These are phyloP conservation scores for Caenorhabditis macrosperma DNA, from an alignment of 2,888 invertebrate species.

Conservation along the genomic window DNA sequence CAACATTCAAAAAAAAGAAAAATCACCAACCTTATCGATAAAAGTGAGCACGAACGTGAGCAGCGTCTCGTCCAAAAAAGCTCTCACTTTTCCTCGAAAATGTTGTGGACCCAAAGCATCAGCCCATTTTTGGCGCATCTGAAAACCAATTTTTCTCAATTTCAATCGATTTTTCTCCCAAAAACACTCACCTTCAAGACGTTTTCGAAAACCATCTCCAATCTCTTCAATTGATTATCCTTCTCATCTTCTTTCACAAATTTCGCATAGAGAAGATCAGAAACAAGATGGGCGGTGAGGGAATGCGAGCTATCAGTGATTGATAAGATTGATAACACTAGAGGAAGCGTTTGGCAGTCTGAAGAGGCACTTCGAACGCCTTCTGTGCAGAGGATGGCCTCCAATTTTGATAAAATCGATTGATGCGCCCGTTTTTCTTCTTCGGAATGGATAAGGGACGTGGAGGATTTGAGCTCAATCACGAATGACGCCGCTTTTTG, in stretches of 20 bases:
- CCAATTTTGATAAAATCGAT: slow-evolving; percentile 24
- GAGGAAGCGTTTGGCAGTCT: slow-evolving; percentile 60
- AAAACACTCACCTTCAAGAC: slow-evolving; percentile 34
- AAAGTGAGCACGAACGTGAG: slow-evolving; percentile 71
- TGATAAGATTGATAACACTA: slow-evolving; percentile 58
- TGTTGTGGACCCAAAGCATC: slow-evolving; percentile 50
- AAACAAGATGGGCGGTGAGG: slow-evolving; percentile 57
- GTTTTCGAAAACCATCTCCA: slow-evolving; percentile 43
- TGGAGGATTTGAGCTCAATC: slow-evolving; percentile 32
- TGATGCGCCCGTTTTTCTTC: slow-evolving; percentile 37
- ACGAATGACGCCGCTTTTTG: slow-evolving; percentile 65
- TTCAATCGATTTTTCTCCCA: background rate
- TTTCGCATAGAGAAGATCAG: slow-evolving; percentile 59
- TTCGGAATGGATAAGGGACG: slow-evolving; percentile 15
- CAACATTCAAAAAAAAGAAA: too few species aligned
- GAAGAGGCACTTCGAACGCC: slow-evolving; percentile 57
- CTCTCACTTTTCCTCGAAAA: slow-evolving; percentile 52
- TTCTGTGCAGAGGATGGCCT: slow-evolving; percentile 55
- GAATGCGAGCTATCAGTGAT: slow-evolving; percentile 50
- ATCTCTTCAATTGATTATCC: slow-evolving; percentile 19
- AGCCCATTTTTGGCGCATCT: slow-evolving; percentile 64
- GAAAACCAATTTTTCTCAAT: slow-evolving; percentile 20
- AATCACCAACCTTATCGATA: slow-evolving; percentile 77
- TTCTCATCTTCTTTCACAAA: slow-evolving; percentile 41
- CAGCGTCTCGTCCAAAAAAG: slow-evolving; percentile 74